These are phyloP conservation scores for Sepiola atlantica DNA, from an alignment of 2,888 invertebrate genomes.

Conservation along the genomic window DNA sequence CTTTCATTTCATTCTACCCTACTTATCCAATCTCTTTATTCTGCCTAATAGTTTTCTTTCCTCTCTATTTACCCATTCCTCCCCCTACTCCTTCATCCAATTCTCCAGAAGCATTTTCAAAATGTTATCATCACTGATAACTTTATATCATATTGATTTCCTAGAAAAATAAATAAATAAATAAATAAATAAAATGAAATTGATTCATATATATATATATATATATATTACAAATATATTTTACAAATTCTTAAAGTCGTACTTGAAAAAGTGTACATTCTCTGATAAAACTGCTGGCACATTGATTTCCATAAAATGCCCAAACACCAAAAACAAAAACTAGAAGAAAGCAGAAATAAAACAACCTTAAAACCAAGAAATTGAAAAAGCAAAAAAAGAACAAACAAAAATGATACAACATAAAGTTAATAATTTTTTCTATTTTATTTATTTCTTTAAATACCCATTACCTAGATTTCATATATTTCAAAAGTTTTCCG, in stretches of 20 bases:
- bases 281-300: neutral
- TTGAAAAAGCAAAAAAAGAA: neutral
- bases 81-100: neutral
- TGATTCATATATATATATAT: too few species aligned
- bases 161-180: neutral
- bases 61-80: too few species aligned
- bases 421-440: neutral
- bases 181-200: too few species aligned
- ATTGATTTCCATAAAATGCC: slow-evolving; percentile 13
- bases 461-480: neutral
- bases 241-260: neutral
- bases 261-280: slow-evolving; percentile 14
- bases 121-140: slow-evolving; percentile 16
- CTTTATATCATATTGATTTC: slow-evolving; percentile 4
- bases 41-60: too few species aligned
- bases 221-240: neutral
- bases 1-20: too few species aligned
- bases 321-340: neutral
- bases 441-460: neutral
- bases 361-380: neutral
- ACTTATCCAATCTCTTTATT: too few species aligned
- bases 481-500: neutral
- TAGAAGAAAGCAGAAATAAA: too few species aligned
- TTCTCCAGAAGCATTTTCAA: neutral
- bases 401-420: neutral